Evolutionary conservation across 2,113 vertebrate species (phyloP).

Genomic region (Neolamprologus sp.): DNA sequence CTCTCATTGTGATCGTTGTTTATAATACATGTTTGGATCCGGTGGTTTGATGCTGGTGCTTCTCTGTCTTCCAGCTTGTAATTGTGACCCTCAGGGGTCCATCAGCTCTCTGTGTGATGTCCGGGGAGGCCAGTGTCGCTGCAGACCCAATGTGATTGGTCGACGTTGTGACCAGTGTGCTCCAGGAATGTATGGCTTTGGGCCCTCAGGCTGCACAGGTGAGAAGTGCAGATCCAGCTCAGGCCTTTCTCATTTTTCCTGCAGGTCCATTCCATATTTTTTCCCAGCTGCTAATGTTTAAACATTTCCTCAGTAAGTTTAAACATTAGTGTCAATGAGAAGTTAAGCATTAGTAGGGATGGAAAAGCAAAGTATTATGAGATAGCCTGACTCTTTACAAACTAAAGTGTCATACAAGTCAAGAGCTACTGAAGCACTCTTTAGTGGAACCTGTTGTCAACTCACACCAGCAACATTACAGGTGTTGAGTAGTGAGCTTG

Average conservation of each 20-base stretch:
- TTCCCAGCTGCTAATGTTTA: background rate
- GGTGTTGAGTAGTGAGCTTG: background rate
- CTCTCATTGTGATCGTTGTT: background rate
- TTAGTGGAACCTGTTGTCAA: background rate
- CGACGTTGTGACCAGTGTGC: constrained; percentile 82
- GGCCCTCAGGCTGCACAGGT: constrained; percentile 85
- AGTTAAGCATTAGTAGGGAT: background rate
- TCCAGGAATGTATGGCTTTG: constrained; percentile 86
- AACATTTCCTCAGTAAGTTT: background rate
- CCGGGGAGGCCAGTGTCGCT: constrained; percentile 87
- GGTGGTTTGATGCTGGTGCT: background rate
- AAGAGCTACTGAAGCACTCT: background rate
- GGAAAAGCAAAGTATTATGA: background rate
- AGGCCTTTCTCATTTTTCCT: background rate
- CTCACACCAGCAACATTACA: background rate
- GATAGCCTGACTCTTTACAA: background rate
- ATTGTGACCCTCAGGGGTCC: constrained; percentile 88
- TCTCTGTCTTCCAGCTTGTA: constrained; percentile 75
- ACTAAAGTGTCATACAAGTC: background rate
- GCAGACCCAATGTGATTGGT: constrained; percentile 82
- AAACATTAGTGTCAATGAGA: background rate
- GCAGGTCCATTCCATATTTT: background rate
- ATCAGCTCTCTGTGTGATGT: constrained; percentile 83
- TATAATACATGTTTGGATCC: background rate
- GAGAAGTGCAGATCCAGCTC: constrained; percentile 12